Evolutionary conservation across 2,797 vertebrate genomes (phyloP).

Genomic region (Sternotherus odoratus): DNA sequence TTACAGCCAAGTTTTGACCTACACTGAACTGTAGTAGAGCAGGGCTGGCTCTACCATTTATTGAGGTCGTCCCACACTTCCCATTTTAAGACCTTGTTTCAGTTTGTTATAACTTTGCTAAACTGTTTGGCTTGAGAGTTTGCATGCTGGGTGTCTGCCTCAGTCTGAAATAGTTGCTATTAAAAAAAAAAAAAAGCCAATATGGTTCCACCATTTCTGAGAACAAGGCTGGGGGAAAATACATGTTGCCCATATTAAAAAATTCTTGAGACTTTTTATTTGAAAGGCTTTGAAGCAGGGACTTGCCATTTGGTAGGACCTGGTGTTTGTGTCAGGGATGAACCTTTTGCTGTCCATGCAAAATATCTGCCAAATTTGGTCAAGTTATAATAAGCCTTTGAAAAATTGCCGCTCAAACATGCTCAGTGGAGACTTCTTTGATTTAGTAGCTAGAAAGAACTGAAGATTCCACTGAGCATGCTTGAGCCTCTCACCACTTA

Average conservation of each 20-base stretch:
- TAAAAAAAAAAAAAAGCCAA: background rate
- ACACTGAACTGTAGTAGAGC: background rate
- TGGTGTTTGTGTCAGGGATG: accelerated
- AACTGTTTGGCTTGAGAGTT: background rate
- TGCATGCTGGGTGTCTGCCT: accelerated
- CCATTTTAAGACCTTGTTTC: background rate
- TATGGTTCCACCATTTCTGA: background rate
- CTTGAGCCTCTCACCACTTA: background rate
- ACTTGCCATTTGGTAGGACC: background rate
- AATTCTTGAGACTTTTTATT: background rate
- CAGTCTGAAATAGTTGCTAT: background rate
- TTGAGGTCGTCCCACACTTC: background rate
- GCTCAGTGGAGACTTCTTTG: background rate
- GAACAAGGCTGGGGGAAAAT: background rate
- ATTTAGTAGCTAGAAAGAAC: background rate
- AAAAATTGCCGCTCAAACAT: background rate
- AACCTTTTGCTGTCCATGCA: background rate
- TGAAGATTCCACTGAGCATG: background rate
- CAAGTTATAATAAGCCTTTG: slow-evolving; percentile 13
- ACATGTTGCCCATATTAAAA: background rate
- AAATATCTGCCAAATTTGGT: background rate
- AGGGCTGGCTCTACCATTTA: background rate
- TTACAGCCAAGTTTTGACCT: background rate
- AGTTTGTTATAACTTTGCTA: background rate
- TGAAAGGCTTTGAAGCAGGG: background rate